phyloP scores from a whole-genome alignment of 92 coral and sea anemone genomes.

The Parazoanthus swiftii region DNA sequence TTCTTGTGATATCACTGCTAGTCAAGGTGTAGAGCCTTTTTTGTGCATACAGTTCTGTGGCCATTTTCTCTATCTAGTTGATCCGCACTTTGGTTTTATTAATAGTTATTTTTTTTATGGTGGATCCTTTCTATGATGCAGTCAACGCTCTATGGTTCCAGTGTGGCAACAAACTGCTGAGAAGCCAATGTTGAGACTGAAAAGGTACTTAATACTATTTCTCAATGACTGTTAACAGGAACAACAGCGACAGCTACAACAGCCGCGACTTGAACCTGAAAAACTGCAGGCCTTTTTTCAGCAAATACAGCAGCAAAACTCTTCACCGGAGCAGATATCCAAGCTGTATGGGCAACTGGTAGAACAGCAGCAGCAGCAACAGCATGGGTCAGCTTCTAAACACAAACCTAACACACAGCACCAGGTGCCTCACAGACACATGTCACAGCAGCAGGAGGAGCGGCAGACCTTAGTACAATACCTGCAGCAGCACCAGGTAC shows the following conservation, averaged over 20 bases:
- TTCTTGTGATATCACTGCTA: no score
- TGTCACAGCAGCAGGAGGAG: slow-evolving; percentile 4
- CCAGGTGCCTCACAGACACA: neutral
- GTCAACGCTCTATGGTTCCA: neutral
- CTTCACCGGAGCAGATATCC: slow-evolving; percentile 33
- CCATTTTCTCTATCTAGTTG: no score
- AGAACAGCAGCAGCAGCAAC: slow-evolving; percentile 35
- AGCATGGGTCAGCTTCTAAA: neutral
- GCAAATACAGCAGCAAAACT: slow-evolving; percentile 34
- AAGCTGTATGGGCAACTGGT: slow-evolving; percentile 30
- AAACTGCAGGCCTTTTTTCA: slow-evolving; percentile 34
- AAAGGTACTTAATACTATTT: no score
- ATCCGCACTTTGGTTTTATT: no score
- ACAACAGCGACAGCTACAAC: slow-evolving; percentile 12
- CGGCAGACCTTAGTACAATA: neutral
- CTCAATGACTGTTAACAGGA: slow-evolving; percentile 2
- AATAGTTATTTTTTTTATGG: no score
- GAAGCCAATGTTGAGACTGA: neutral
- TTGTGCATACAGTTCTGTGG: no score
- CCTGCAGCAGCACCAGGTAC: slow-evolving; percentile 15
- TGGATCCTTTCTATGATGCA: no score
- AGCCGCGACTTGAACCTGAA: slow-evolving; percentile 38
- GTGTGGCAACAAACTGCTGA: neutral
- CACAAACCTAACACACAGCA: neutral
- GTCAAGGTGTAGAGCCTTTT: no score